phyloP scores from a whole-genome alignment of 2,888 invertebrate species.

The Apamea anceps region DNA sequence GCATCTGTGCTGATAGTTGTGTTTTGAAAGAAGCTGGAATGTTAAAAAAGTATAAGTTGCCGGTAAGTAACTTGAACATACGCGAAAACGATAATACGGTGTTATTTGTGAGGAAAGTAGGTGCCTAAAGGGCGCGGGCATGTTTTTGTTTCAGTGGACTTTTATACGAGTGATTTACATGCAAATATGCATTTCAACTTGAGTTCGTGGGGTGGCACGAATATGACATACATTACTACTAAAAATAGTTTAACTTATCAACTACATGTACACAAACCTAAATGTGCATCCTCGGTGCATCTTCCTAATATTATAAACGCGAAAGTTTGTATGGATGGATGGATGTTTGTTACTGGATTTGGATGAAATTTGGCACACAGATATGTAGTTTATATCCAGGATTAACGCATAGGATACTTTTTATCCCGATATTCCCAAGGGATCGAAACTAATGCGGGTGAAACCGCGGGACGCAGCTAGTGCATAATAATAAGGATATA shows the following conservation, averaged over 20 bases:
- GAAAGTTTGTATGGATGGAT: no score
- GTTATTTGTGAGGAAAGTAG: not conserved
- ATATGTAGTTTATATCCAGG: no score
- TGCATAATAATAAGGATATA: not conserved
- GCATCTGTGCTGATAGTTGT: slow-evolving; percentile 2
- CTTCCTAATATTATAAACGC: no score
- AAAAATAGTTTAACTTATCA: no score
- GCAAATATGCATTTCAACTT: not conserved
- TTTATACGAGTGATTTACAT: not conserved
- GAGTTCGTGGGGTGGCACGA: not conserved
- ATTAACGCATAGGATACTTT: no score
- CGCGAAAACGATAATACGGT: not conserved
- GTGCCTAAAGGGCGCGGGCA: not conserved
- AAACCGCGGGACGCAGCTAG: no score
- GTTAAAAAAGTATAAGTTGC: not conserved
- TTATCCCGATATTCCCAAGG: no score
- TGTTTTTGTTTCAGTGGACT: not conserved
- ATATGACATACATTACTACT: not conserved
- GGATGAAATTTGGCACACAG: no score
- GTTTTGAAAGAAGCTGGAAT: slow-evolving; percentile 16
- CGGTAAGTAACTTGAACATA: not conserved
- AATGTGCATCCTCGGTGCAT: not conserved
- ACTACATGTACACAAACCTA: not conserved
- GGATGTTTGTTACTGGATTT: no score
- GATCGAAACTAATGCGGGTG: no score